A percentile compares a stretch with the other conserved stretches of the same genome.
These are phyloP conservation scores for Pocota personata DNA, from an alignment of 2,888 invertebrate genomes.

Conservation along the genomic window DNA sequence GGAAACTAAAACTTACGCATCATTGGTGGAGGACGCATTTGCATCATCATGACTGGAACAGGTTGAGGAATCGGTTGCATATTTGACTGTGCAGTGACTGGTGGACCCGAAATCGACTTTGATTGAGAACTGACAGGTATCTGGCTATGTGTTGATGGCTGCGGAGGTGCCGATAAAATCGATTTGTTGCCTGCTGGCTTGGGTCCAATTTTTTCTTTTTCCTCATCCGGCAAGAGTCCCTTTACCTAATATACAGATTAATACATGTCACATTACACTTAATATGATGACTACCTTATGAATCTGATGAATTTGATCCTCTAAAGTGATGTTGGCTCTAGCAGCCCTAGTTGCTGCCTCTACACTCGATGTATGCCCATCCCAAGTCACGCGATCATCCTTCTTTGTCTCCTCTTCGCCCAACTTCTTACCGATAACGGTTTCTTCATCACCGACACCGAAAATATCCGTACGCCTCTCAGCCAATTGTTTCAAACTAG, in stretches of 20 bases:
- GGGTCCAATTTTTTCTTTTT: conserved; percentile 98
- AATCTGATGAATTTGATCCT: conserved; percentile 98
- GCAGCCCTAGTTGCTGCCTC: conserved; percentile 98
- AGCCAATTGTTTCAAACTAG: conserved; percentile 96
- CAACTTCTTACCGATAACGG: conserved; percentile 99
- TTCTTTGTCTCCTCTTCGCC: conserved; percentile 94
- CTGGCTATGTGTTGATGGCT: conserved; percentile 77
- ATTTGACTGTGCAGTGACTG: conserved; percentile 74
- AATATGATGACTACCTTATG: conserved; percentile 87
- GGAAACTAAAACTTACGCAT: conserved; percentile 79
- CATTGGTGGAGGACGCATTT: conserved; percentile 82
- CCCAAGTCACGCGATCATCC: conserved; percentile 98
- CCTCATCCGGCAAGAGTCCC: conserved; percentile 96
- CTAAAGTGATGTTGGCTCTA: conserved; percentile 96
- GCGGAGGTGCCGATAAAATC: conserved; percentile 80
- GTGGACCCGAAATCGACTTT: conserved; percentile 77
- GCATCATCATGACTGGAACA: conserved; percentile 82
- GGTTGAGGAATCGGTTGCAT: conserved; percentile 79
- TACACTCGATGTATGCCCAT: conserved; percentile 98
- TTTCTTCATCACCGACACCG: conserved; percentile 99
- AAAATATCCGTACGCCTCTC: conserved; percentile 99
- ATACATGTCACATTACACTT: neutral
- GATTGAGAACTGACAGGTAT: conserved; percentile 71
- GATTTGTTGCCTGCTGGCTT: conserved; percentile 86
- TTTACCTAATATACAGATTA: conserved; percentile 84